Evolutionary conservation across 2,113 vertebrate species (phyloP).

Genomic region (Abramis brama): DNA sequence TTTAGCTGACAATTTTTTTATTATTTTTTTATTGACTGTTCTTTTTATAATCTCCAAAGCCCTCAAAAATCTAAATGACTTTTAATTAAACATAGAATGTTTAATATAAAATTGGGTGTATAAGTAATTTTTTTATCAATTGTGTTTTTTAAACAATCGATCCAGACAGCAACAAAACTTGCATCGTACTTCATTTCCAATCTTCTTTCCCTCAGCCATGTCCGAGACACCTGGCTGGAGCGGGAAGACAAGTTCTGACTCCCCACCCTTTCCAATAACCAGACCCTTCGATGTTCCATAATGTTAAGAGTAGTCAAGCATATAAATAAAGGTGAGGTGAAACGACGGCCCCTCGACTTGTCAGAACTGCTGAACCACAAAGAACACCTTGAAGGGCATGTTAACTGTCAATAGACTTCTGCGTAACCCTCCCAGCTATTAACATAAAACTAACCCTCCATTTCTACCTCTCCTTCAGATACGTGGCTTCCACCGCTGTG

Average conservation of each 20-base stretch:
- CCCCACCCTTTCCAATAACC: conserved; percentile 67
- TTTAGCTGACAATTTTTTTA: too few relatives aligned
- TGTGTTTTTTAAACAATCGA: neutral
- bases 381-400: conserved; percentile 85
- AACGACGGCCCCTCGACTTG: conserved; percentile 89
- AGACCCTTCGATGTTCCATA: conserved; percentile 73
- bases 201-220: conserved; percentile 39
- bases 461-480: conserved; percentile 28
- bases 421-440: conserved; percentile 77
- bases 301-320: conserved; percentile 95
- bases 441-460: conserved; percentile 74
- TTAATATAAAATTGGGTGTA: too few relatives aligned
- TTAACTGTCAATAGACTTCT: conserved; percentile 83
- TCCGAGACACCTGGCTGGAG: conserved; percentile 67
- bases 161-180: neutral
- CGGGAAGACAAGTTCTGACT: conserved; percentile 51
- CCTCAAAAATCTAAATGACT: too few relatives aligned
- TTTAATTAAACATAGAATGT: too few relatives aligned
- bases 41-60: too few relatives aligned
- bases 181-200: conserved; percentile 50
- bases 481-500: neutral
- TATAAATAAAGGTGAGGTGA: conserved; percentile 95
- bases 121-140: too few relatives aligned
- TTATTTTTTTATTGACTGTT: too few relatives aligned
- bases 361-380: conserved; percentile 99